Percentiles rank a stretch among this genome's conserved stretches.
Evolutionary conservation across 1,140 invertebrate genomes (phyloP).

Genomic region (Drosophila willistoni): DNA sequence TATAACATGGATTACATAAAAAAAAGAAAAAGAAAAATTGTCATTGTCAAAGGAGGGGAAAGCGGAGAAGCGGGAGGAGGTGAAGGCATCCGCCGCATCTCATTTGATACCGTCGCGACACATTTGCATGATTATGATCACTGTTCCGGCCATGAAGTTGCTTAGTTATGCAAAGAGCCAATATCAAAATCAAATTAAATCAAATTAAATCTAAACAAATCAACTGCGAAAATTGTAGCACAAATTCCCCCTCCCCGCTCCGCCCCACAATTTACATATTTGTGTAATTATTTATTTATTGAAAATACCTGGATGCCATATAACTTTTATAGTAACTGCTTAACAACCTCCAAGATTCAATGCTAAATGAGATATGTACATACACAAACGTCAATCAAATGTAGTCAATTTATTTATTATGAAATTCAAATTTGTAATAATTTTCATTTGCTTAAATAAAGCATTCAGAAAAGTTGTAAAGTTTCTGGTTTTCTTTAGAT

Average conservation of each 20-base stretch:
- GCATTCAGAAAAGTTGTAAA: too few relatives aligned
- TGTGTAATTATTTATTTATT: conserved; percentile 60
- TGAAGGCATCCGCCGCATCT: conserved; percentile 57
- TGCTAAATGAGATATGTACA: neutral
- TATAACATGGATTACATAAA: conserved; percentile 37
- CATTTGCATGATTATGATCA: conserved; percentile 75
- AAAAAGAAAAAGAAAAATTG: conserved; percentile 22
- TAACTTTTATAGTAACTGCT: neutral
- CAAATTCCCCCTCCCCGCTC: neutral
- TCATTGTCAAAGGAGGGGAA: conserved; percentile 24
- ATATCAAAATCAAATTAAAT: conserved; percentile 16
- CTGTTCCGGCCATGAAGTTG: conserved; percentile 56
- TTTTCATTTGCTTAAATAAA: too few relatives aligned
- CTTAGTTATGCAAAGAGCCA: conserved; percentile 24
- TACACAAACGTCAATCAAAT: neutral
- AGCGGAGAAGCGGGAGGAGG: conserved; percentile 3
- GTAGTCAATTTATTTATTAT: neutral
- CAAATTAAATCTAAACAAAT: conserved; percentile 5
- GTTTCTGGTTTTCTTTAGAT: too few relatives aligned
- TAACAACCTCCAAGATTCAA: neutral
- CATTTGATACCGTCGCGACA: conserved; percentile 53
- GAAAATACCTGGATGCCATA: conserved; percentile 14
- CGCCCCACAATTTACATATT: conserved; percentile 26
- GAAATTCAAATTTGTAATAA: neutral
- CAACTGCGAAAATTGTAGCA: conserved; percentile 33